A percentile compares a stretch with the other conserved stretches of the same genome.
Conservation (phyloP, 2,888 invertebrate species). For the Hypercompe scribonia region DNA sequence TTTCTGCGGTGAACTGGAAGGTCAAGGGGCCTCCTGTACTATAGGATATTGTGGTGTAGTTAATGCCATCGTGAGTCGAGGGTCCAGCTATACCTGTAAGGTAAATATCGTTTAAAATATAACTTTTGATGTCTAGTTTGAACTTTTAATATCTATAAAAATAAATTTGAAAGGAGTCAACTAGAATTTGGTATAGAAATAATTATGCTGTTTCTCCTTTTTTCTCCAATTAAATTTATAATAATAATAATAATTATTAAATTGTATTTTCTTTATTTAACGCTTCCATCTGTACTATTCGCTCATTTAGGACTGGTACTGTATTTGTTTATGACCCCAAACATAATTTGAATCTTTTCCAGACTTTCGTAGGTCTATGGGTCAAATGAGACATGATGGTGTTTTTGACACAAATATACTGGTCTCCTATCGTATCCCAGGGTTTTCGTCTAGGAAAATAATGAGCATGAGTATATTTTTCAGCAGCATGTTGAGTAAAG, state of each 20-base stretch:
- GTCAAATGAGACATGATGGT: too few relatives aligned
- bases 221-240: too few relatives aligned
- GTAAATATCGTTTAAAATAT: background rate
- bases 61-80: slow-evolving; percentile 88
- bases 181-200: too few relatives aligned
- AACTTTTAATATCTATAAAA: too few relatives aligned
- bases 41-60: slow-evolving; percentile 93
- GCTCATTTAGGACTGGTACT: background rate
- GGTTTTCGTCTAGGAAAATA: background rate
- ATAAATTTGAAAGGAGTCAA: too few relatives aligned
- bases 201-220: too few relatives aligned
- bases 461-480: background rate
- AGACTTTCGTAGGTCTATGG: background rate
- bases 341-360: background rate
- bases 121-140: background rate
- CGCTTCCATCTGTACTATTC: too few relatives aligned
- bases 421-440: too few relatives aligned
- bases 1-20: slow-evolving; percentile 82
- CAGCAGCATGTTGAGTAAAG: too few relatives aligned
- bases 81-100: slow-evolving; percentile 87
- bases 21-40: slow-evolving; percentile 91
- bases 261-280: too few relatives aligned
- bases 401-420: too few relatives aligned
- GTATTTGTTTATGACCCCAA: background rate
- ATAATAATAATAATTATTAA: too few relatives aligned